Conservation (phyloP, 2,888 invertebrate species). For the Sphaerophoria rueppellii region DNA sequence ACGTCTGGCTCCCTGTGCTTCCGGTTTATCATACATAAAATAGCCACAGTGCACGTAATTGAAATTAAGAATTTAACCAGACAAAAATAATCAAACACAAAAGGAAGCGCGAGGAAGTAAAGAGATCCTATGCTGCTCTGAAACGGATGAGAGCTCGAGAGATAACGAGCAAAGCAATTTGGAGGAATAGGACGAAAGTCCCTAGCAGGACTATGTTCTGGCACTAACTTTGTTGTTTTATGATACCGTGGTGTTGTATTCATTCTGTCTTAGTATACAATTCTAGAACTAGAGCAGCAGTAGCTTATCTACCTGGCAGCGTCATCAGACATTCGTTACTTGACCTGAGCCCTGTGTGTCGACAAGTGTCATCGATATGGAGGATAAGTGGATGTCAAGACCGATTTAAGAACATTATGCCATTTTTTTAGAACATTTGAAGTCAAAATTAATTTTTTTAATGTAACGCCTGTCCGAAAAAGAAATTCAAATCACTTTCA, state of each 20-base stretch:
- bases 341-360: too few species aligned
- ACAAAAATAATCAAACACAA: slow-evolving; percentile 72
- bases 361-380: too few species aligned
- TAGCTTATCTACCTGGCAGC: too few species aligned
- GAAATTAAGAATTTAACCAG: slow-evolving; percentile 73
- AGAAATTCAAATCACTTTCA: too few species aligned
- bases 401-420: too few species aligned
- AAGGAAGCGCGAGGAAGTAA: slow-evolving; percentile 37
- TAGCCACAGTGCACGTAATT: slow-evolving; percentile 72
- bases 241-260: not conserved
- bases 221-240: slow-evolving; percentile 31
- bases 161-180: slow-evolving; percentile 74
- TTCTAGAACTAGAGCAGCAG: too few species aligned
- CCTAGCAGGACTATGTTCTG: slow-evolving; percentile 46
- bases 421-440: too few species aligned
- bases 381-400: too few species aligned
- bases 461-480: too few species aligned
- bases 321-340: too few species aligned
- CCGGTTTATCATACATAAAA: slow-evolving; percentile 56
- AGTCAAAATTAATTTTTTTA: too few species aligned
- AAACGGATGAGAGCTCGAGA: slow-evolving; percentile 69
- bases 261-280: too few species aligned
- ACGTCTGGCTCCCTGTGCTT: not conserved
- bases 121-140: slow-evolving; percentile 30
- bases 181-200: slow-evolving; percentile 62